Percentiles rank a stretch among this genome's conserved stretches.
Evolutionary conservation across 2,888 invertebrate species (phyloP).

Genomic region (Cancer borealis): DNA sequence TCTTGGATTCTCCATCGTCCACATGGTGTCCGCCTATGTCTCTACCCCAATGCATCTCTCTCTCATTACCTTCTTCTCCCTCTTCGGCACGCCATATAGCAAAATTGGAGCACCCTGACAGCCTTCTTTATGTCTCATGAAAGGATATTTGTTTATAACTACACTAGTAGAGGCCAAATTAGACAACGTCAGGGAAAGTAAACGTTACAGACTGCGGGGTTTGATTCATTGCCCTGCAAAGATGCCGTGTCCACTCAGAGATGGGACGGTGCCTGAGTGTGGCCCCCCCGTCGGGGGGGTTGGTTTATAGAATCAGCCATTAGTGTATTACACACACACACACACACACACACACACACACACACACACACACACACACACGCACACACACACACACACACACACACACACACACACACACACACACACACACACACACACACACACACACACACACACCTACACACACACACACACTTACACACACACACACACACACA

Average conservation of each 20-base stretch:
- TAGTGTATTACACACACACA: no score
- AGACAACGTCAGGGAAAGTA: not conserved
- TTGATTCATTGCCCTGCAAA: not conserved
- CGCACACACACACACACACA: no score
- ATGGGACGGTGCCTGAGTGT: not conserved
- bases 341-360: no score
- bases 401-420: no score
- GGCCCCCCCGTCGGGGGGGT: not conserved
- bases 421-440: no score
- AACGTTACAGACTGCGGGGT: not conserved
- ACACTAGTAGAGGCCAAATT: not conserved
- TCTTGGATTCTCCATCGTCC: slow-evolving; percentile 18
- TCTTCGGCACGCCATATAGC: not conserved
- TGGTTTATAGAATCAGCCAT: slow-evolving; percentile 28
- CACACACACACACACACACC: no score
- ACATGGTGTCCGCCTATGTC: slow-evolving; percentile 36
- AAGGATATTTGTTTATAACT: not conserved
- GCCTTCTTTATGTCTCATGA: not conserved
- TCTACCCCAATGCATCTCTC: not conserved
- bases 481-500: no score
- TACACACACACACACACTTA: no score
- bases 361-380: no score
- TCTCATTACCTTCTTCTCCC: not conserved
- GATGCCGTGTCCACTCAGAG: not conserved
- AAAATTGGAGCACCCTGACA: not conserved